Evolutionary conservation across 2,113 vertebrate species (phyloP).

Genomic region (Stercorarius parasiticus): DNA sequence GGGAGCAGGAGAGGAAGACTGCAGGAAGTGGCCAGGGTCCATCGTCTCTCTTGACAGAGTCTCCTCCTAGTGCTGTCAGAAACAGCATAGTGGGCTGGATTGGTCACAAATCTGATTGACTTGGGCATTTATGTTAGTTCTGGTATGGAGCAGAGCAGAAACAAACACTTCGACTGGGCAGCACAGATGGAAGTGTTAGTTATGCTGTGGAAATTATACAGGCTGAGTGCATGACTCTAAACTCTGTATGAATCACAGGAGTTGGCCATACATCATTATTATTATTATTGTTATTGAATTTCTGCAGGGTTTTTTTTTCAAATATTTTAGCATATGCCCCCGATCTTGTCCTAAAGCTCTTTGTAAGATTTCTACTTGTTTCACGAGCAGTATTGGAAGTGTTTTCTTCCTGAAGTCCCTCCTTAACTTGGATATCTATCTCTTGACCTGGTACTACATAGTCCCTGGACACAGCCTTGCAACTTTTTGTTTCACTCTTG

Average conservation of each 20-base stretch:
- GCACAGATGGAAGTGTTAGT: background rate
- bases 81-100: background rate
- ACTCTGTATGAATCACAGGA: background rate
- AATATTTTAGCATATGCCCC: background rate
- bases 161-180: background rate
- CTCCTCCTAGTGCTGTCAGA: background rate
- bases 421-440: background rate
- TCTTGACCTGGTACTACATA: background rate
- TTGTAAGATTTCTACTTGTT: background rate
- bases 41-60: background rate
- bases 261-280: background rate
- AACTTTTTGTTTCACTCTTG: background rate
- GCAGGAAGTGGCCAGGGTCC: background rate
- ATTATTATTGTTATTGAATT: background rate
- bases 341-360: background rate
- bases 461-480: background rate
- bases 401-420: background rate
- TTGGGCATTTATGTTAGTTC: background rate
- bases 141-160: background rate
- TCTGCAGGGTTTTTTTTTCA: background rate
- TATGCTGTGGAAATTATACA: background rate
- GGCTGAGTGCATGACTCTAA: background rate
- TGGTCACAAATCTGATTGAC: fast-evolving
- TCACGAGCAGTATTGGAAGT: background rate
- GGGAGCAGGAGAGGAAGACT: background rate